phyloP scores from a whole-genome alignment of 2,113 vertebrate species.

The Psittacara wagleri region DNA sequence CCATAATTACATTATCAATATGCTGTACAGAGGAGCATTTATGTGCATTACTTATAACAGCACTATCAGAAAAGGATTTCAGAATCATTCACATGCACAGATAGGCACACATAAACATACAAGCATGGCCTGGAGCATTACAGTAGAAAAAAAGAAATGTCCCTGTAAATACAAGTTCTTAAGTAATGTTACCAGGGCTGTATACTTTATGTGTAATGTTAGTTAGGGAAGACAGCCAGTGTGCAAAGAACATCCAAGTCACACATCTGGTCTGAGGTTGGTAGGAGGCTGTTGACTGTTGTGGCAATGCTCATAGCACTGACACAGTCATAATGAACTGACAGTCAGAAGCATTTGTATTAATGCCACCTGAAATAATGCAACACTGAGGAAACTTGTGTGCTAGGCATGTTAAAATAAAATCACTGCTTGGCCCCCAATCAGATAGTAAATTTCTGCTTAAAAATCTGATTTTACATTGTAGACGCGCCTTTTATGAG shows the following conservation, averaged over 20 bases:
- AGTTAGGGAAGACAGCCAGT: background rate
- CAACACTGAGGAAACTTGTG: background rate
- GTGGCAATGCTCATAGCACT: background rate
- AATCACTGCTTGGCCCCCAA: background rate
- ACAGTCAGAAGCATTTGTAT: background rate
- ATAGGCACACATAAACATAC: constrained; percentile 26
- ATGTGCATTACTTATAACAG: constrained; percentile 9
- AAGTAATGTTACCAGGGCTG: background rate
- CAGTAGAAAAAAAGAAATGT: background rate
- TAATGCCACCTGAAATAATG: constrained; percentile 17
- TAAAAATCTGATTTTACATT: background rate
- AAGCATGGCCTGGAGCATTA: background rate
- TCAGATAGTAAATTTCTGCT: background rate
- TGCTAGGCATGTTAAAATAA: background rate
- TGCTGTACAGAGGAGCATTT: background rate
- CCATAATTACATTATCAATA: constrained; percentile 30
- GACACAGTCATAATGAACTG: background rate
- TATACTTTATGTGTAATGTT: background rate
- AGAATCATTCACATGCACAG: constrained; percentile 31
- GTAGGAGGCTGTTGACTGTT: constrained; percentile 7
- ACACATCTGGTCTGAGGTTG: background rate
- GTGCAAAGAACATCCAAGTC: background rate
- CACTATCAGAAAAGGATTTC: constrained; percentile 20
- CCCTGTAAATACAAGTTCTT: background rate
- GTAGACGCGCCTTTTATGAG: background rate